Conservation (phyloP, 2,797 vertebrate genomes). For the Rhodeus uyekii region DNA sequence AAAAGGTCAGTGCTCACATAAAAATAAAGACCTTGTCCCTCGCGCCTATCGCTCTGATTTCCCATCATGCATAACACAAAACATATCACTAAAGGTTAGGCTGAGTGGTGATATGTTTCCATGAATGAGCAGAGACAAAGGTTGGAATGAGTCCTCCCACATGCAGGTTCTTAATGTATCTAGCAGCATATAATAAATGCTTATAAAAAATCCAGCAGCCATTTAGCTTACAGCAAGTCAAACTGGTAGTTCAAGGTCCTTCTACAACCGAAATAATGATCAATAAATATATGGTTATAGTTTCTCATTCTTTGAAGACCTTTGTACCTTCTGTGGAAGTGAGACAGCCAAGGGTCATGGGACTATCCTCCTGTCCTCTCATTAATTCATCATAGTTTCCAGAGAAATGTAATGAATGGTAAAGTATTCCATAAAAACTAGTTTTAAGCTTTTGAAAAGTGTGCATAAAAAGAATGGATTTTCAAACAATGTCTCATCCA, state of each 20-base stretch:
- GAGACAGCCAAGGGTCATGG: neutral
- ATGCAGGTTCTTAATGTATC: neutral
- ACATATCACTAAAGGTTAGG: constrained; percentile 44
- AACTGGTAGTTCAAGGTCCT: neutral
- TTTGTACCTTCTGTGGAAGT: neutral
- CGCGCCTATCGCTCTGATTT: constrained; percentile 24
- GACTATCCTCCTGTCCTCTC: neutral
- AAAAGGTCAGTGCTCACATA: constrained; percentile 54
- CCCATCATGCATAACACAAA: constrained; percentile 50
- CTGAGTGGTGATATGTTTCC: neutral
- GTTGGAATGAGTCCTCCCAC: neutral
- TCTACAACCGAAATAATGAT: neutral
- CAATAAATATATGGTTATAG: neutral
- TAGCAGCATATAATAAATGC: neutral
- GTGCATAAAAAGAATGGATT: no score
- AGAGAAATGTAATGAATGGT: constrained; percentile 6
- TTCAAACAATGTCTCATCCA: no score
- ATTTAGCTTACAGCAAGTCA: neutral
- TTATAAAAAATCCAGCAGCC: neutral
- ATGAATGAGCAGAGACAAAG: constrained; percentile 26
- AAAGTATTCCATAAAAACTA: neutral
- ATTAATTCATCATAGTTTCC: neutral
- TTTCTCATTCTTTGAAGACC: neutral
- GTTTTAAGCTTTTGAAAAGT: neutral
- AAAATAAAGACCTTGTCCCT: constrained; percentile 41